phyloP scores from a whole-genome alignment of 1,140 invertebrate species.

The Reticulitermes speratus region DNA sequence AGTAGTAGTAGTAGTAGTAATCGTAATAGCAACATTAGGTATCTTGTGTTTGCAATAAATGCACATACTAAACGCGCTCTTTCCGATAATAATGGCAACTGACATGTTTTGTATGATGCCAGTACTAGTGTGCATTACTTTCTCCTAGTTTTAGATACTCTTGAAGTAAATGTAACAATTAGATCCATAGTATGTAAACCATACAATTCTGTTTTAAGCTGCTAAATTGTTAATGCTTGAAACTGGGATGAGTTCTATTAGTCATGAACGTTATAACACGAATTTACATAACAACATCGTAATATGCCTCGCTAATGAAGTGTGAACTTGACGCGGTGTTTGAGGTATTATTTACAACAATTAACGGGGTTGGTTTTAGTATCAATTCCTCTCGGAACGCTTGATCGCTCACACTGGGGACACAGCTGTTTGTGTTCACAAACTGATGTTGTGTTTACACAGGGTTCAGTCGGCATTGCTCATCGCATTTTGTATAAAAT shows the following conservation, averaged over 20 bases:
- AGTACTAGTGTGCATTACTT: too few relatives aligned
- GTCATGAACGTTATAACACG: background rate
- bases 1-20: too few relatives aligned
- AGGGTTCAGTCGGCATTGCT: background rate
- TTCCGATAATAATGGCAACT: too few relatives aligned
- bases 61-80: too few relatives aligned
- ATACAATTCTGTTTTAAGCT: background rate
- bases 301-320: background rate
- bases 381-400: background rate
- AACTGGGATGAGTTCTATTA: background rate
- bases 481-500: background rate
- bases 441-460: background rate
- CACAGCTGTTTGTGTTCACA: background rate
- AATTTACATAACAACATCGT: background rate
- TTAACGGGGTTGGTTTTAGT: slow-evolving; percentile 10
- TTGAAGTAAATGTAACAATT: too few relatives aligned
- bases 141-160: too few relatives aligned
- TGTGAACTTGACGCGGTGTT: background rate
- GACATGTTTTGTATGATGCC: too few relatives aligned
- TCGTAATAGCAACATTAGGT: too few relatives aligned
- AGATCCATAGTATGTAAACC: background rate
- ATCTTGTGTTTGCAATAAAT: too few relatives aligned
- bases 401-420: background rate
- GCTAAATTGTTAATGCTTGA: background rate
- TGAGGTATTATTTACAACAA: slow-evolving; percentile 9